Conservation (phyloP, 1,140 invertebrate species). For the Lucilia sericata region DNA sequence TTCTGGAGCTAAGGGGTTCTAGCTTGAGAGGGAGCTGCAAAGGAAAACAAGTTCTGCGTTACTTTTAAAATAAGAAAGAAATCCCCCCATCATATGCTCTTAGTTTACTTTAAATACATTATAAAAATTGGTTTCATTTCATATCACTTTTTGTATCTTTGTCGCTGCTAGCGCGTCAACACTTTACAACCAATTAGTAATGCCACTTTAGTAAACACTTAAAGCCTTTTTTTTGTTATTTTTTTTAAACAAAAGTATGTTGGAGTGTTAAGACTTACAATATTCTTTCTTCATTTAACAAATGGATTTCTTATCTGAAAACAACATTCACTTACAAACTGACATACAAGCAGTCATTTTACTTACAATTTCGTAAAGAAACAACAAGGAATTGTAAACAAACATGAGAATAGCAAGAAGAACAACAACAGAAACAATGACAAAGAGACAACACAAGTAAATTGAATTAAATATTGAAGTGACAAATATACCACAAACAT, state of each 20-base stretch:
- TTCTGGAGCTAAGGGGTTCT: neutral
- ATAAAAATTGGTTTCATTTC: slow-evolving; percentile 18
- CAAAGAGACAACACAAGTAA: neutral
- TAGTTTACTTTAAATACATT: neutral
- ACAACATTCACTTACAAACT: neutral
- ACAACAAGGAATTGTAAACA: neutral
- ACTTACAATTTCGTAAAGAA: neutral
- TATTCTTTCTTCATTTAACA: slow-evolving; percentile 28
- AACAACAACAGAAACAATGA: neutral
- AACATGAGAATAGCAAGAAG: neutral
- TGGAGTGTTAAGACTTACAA: neutral
- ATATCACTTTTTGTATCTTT: slow-evolving; percentile 14
- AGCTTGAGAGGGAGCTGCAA: neutral
- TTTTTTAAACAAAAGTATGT: neutral
- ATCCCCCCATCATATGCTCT: neutral
- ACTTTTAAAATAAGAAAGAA: neutral
- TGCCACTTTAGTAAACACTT: slow-evolving; percentile 44
- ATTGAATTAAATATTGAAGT: slow-evolving; percentile 27
- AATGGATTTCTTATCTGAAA: slow-evolving; percentile 40
- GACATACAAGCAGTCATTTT: neutral
- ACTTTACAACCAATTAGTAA: slow-evolving; percentile 44
- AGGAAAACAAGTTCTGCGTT: neutral
- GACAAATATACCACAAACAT: neutral
- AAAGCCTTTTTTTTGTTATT: slow-evolving; percentile 28
- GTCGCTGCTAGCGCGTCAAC: slow-evolving; percentile 36